Base-by-base conservation (phyloP, 1,140 invertebrate species). In the Aphelinus atriplicis region DNA sequence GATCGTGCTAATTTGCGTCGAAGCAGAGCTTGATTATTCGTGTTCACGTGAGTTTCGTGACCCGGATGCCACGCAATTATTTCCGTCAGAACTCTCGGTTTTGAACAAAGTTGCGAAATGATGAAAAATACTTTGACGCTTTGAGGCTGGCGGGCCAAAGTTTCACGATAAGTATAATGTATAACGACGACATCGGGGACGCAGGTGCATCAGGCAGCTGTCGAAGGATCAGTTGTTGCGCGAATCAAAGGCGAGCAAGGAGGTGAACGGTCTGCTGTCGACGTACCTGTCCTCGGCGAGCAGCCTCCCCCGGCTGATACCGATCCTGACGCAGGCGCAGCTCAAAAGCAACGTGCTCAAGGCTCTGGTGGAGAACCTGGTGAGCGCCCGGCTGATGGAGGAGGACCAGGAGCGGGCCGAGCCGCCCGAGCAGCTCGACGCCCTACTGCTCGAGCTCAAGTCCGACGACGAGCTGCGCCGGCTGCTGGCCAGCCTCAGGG, bases 291-390 rank as follows among this genome's bases (percentile, higher is more conserved):
- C 83, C 3, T 78, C 84, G 0, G 72, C 84, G 0, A 84, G 83
- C 79, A 81, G 81, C 0, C 81, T 84, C 1, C 26, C 75, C 0
- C 84, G 79, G 45, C 69, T 88, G 5, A 77, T 88, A 1, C 83
- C 86, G 0, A 61, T 86, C 2, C 72, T 88, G 3, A 88, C 86
- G 0, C 69, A 81, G 9, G 50, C 83, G 4, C 86, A 88, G 48
- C 56, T 88, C 9, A 88, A 88, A 48, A 77, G 84, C 5, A 88
- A 88, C 72, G n/a, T 81, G 0, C 26, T 88, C 2, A 88, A 85
- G 67, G 77, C 79, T 2, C 80, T 79, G 0, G 79, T 86, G 1
- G 87, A 88, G 45, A 75, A 46, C 5, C 60, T 80, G 46, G 75
- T 88, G 2, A 86, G 80, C 60, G 78, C 76, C 7, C 81, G 76